Evolutionary conservation across 2,113 vertebrate species (phyloP), one percentile per base, ranked within the genome.

Genomic region (Phainopepla nitens): DNA sequence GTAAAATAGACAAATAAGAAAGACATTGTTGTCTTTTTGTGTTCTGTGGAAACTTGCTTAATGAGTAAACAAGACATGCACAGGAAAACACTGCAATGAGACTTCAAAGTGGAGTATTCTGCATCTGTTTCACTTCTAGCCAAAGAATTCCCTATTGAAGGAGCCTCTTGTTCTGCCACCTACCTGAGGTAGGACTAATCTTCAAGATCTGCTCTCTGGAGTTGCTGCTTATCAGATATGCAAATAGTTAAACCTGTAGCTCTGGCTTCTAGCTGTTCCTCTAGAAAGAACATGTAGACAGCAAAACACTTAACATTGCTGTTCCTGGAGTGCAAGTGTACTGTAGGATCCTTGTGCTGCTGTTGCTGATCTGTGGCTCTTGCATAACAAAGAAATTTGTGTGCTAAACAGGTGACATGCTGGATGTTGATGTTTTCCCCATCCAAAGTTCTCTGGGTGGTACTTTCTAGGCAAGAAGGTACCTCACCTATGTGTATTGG

Each of bases 81-180:
- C 18, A 86, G 33, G 44, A 89, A 57, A 83, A 47, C 29, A 71
- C 41, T 89, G 64, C 44, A 92, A 81, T 90, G 80, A 57, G 33
- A 89, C 92, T 81, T 92, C 82, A 75, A 94, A 93, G 90, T 81
- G 53, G 76, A 92, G 82, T 71, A 5, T 81, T 96, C 51, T 90
- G 79, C 90, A 92, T 96, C 90, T 96, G 71, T 90, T 96, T 96
- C 21, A 86, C 71, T 95, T 96, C 90, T 91, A 95, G 92, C 90
- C 68, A 94, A 93, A 95, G 95, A 96, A 91, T 60, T 78, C 36
- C 68, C 31, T 90, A 39, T 94, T 94, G 92, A 90, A 96, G 94
- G 76, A 96, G 65, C 60, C 25, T 93, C 86, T 93, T 92, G 82
- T 90, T 92, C 92, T 96, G 92, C 76, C 90, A 60, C 72, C 76